A percentile compares a stretch with the other conserved stretches of the same genome.
These are phyloP conservation scores for Orchesella cincta DNA, from an alignment of 1,140 invertebrate genomes.

Conservation along the genomic window DNA sequence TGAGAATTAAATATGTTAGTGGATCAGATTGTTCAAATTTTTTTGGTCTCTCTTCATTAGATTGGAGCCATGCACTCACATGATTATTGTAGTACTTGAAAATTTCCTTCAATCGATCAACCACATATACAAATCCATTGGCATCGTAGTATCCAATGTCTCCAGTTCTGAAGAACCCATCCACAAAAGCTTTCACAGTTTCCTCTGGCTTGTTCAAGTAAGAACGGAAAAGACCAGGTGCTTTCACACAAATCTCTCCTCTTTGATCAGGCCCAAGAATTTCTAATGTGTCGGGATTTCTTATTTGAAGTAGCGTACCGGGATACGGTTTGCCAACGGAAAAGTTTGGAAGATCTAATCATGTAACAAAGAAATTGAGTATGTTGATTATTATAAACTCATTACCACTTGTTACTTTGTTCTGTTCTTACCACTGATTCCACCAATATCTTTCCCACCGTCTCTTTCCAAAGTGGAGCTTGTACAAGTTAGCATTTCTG, in stretches of 20 bases:
- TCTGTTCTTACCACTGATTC: not conserved
- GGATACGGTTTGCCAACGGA: constrained; percentile 38
- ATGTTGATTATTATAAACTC: too few relatives aligned
- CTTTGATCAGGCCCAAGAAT: constrained; percentile 35
- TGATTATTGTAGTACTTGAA: constrained; percentile 53
- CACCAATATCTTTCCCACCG: not conserved
- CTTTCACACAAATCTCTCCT: constrained; percentile 42
- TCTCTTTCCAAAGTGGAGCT: constrained; percentile 12
- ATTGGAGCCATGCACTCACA: constrained; percentile 36
- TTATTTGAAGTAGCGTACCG: constrained; percentile 36
- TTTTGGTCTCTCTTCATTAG: too few relatives aligned
- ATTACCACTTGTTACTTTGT: not conserved
- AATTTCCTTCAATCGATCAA: constrained; percentile 54
- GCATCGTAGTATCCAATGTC: constrained; percentile 53
- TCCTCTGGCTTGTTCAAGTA: constrained; percentile 42
- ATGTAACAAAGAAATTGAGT: too few relatives aligned
- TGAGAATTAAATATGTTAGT: too few relatives aligned
- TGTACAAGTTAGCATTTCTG: constrained; percentile 35
- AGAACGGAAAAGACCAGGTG: constrained; percentile 7
- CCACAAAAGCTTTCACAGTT: constrained; percentile 39
- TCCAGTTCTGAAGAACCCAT: constrained; percentile 54
- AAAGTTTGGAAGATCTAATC: constrained; percentile 21
- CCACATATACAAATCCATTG: constrained; percentile 52
- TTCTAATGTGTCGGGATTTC: constrained; percentile 35
- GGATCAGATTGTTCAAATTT: too few relatives aligned